phyloP scores from a whole-genome alignment of 2,888 invertebrate species.

The Orthonevra nobilis region DNA sequence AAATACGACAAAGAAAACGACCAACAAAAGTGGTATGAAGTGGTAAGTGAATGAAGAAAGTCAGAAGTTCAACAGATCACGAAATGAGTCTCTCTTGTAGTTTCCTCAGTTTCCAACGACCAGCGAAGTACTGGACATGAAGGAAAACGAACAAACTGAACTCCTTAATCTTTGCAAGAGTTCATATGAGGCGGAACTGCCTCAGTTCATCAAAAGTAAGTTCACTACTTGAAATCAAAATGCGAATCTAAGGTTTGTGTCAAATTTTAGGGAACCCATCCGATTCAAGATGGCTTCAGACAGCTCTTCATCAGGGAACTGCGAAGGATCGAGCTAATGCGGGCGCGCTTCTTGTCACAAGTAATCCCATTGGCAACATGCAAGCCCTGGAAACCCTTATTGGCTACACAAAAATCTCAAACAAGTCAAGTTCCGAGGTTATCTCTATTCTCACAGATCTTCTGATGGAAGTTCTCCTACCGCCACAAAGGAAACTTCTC shows the following conservation, averaged over 20 bases:
- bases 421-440: conserved; percentile 78
- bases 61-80: too few relatives aligned
- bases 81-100: conserved; percentile 67
- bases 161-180: conserved; percentile 76
- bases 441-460: conserved; percentile 77
- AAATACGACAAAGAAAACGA: conserved; percentile 71
- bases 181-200: conserved; percentile 76
- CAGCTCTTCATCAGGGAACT: conserved; percentile 79
- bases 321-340: conserved; percentile 80
- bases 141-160: conserved; percentile 78
- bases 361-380: conserved; percentile 79
- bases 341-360: conserved; percentile 79
- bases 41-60: conserved; percentile 73
- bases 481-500: conserved; percentile 77
- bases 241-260: too few relatives aligned
- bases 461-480: conserved; percentile 78
- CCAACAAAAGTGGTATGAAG: conserved; percentile 77
- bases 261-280: conserved; percentile 76
- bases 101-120: conserved; percentile 75
- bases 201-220: conserved; percentile 75
- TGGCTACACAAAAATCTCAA: conserved; percentile 77
- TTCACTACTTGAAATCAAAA: too few relatives aligned
- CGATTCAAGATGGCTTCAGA: conserved; percentile 79
- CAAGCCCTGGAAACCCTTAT: conserved; percentile 77
- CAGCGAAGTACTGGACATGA: conserved; percentile 77